Evolutionary conservation across 2,113 vertebrate genomes (phyloP).

Genomic region (Scophthalmus maximus): DNA sequence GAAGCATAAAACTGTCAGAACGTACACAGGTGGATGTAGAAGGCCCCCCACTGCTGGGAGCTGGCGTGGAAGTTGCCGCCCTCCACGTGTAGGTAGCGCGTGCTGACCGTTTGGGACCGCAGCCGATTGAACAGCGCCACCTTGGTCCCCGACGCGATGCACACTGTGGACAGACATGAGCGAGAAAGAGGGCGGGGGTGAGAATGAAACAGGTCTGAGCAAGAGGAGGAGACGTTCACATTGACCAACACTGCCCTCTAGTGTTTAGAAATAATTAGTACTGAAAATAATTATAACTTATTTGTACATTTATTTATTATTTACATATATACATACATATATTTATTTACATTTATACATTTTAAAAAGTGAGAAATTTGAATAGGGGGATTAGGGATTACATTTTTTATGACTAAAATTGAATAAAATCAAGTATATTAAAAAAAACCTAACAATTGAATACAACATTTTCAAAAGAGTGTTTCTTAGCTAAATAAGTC

Average conservation of each 20-base stretch:
- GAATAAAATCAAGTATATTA: not conserved
- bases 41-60: constrained; percentile 99
- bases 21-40: constrained; percentile 98
- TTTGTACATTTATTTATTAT: too few relatives aligned
- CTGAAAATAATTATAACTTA: too few relatives aligned
- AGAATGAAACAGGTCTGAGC: not conserved
- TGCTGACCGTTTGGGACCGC: constrained; percentile 98
- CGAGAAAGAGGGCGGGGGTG: not conserved
- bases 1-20: not conserved
- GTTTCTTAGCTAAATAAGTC: too few relatives aligned
- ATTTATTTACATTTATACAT: too few relatives aligned
- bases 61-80: constrained; percentile 99
- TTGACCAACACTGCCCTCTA: constrained; percentile 35
- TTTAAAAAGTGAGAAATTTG: too few relatives aligned
- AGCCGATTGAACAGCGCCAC: constrained; percentile 99
- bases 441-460: too few relatives aligned
- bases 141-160: constrained; percentile 99
- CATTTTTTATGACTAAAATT: too few relatives aligned
- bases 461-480: too few relatives aligned
- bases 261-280: not conserved
- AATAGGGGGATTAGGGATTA: too few relatives aligned
- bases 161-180: constrained; percentile 86
- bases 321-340: too few relatives aligned
- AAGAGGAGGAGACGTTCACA: not conserved
- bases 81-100: constrained; percentile 98